phyloP scores from a whole-genome alignment of 2,888 invertebrate genomes.

The Tineola bisselliella region DNA sequence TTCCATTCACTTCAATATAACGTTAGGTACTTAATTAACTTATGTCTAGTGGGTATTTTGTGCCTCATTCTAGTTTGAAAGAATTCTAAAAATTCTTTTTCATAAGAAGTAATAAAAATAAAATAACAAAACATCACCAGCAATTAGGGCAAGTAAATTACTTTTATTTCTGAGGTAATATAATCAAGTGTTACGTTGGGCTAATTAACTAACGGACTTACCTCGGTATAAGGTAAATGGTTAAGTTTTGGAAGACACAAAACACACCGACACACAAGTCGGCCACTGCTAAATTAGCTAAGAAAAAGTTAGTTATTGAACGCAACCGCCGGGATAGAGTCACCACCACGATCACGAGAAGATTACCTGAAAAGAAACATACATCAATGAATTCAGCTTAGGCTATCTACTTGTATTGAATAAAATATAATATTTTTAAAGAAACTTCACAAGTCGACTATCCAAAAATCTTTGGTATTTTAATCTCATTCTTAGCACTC shows the following conservation, averaged over 20 bases:
- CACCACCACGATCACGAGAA: constrained; percentile 87
- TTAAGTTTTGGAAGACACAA: constrained; percentile 90
- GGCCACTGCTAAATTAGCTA: constrained; percentile 89
- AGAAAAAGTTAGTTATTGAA: constrained; percentile 90
- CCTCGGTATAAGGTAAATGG: constrained; percentile 81
- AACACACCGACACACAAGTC: constrained; percentile 93
- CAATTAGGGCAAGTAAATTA: not conserved
- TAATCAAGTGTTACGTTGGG: too few species aligned
- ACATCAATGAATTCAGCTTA: not conserved
- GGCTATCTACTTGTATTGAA: too few species aligned
- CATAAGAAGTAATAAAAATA: too few species aligned
- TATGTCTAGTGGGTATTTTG: too few species aligned
- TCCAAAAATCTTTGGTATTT: too few species aligned
- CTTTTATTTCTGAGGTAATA: not conserved
- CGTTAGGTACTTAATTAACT: too few species aligned
- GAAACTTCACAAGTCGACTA: too few species aligned
- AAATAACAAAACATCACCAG: not conserved
- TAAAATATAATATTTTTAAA: too few species aligned
- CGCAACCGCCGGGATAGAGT: constrained; percentile 82
- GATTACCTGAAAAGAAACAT: constrained; percentile 75
- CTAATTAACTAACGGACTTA: constrained; percentile 33
- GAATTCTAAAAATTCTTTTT: too few species aligned
- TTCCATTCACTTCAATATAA: not conserved
- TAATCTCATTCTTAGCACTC: too few species aligned
- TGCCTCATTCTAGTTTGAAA: too few species aligned